Conservation (phyloP, 2,113 vertebrate genomes). For the Myodes glareolus region DNA sequence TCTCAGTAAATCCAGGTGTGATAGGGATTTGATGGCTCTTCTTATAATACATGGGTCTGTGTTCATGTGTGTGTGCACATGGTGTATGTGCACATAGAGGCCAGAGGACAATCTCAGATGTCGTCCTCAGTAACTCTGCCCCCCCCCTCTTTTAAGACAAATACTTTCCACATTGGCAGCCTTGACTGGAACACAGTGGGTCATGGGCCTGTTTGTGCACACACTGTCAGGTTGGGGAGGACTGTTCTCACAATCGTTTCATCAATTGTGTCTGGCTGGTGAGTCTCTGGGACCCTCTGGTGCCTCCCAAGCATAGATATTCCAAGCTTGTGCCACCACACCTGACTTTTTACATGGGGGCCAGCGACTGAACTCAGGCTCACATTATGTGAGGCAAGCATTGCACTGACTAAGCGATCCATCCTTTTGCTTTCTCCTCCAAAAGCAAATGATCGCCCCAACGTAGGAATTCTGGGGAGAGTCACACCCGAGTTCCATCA, state of each 20-base stretch:
- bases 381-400: neutral
- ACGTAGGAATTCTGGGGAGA: neutral
- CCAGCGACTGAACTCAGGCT: neutral
- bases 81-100: neutral
- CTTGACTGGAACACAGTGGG: no score
- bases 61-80: neutral
- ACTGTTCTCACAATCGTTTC: neutral
- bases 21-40: no score
- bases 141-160: neutral
- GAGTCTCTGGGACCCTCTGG: neutral
- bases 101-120: neutral
- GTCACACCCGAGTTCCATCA: neutral
- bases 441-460: neutral
- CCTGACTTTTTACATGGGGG: neutral
- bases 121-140: neutral
- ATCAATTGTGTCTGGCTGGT: neutral
- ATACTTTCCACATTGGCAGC: no score
- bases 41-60: neutral
- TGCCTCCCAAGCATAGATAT: neutral
- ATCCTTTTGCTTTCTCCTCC: neutral
- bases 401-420: neutral
- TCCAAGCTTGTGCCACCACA: neutral
- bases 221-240: no score
- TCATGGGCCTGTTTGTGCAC: no score
- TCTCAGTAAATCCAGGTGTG: no score